Evolutionary conservation across 2,888 invertebrate genomes (phyloP), one percentile per base, ranked within the genome.

Genomic region (Euphydryas editha): DNA sequence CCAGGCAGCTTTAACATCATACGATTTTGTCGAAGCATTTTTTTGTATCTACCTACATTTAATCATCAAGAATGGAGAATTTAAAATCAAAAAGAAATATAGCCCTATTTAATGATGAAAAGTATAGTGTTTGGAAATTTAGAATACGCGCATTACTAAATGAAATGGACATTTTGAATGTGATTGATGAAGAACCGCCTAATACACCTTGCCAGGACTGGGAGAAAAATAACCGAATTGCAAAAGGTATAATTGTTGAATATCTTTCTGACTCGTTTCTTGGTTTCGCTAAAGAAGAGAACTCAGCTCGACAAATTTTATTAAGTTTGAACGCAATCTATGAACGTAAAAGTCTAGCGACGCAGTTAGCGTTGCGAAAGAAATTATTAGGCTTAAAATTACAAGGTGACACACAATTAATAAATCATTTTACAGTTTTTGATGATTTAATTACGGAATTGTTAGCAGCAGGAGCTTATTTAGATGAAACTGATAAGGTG

Each of bases 181-280:
- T 70, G 10, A 67, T 72, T 13, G 72, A 72, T 57, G 59, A 70
- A 18, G 69, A 68, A 8, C 67, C 67, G 2, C 56, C 46, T 37
- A 59, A 60, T 13, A 55, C 57, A 39, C n/a, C n/a, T n/a, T n/a
- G n/a, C n/a, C 49, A 17, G 6, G 54, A 62, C 18, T 73, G 64
- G 68, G 46, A 70, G 37, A 47, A 64, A 57, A 65, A 56, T 3
- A 70, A 74, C 47, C 42, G 69, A 1, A 67, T 61, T 46, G 75
- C 74, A 3, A 77, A 75, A 70, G 68, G 67, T 62, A 21, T 71
- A 7, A 72, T 77, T 1, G 62, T 77, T 4, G 73, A 75, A 30
- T 72, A 67, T 65, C 63, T 72, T 17, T 51, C 66, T 0, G 68
- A 71, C 36, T 65, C 68, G 0, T 72, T 42, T 55, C 58, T 72